A percentile compares a stretch with the other conserved stretches of the same genome.
Conservation (phyloP, 1,140 invertebrate genomes). For the Bombus waltoni region DNA sequence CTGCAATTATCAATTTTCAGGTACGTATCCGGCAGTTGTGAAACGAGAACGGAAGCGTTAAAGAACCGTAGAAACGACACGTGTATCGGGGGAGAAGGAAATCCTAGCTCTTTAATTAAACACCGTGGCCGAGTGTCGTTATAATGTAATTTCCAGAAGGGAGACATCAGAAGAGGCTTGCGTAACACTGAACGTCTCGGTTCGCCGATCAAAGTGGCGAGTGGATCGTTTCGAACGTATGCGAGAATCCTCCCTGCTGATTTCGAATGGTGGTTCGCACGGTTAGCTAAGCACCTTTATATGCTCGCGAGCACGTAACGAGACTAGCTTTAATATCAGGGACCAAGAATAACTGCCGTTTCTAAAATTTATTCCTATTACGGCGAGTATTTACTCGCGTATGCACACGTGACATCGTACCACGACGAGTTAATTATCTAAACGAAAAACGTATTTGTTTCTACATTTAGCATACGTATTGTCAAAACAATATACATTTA, state of each 20-base stretch:
- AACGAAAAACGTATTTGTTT: too few relatives aligned
- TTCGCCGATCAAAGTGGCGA: slow-evolving; percentile 57
- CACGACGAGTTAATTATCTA: too few relatives aligned
- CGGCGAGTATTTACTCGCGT: too few relatives aligned
- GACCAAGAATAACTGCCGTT: neutral
- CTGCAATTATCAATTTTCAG: neutral
- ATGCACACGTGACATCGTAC: too few relatives aligned
- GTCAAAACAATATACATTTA: too few relatives aligned
- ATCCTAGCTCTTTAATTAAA: slow-evolving; percentile 55
- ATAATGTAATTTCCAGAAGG: slow-evolving; percentile 54
- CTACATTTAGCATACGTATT: too few relatives aligned
- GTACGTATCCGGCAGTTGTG: neutral
- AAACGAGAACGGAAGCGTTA: neutral
- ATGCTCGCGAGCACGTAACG: slow-evolving; percentile 59
- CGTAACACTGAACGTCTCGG: slow-evolving; percentile 48
- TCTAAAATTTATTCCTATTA: too few relatives aligned
- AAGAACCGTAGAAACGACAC: neutral
- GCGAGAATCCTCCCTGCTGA: slow-evolving; percentile 46
- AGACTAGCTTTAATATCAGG: slow-evolving; percentile 26
- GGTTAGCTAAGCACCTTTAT: slow-evolving; percentile 64
- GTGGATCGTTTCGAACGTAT: slow-evolving; percentile 15
- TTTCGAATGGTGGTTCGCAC: slow-evolving; percentile 49
- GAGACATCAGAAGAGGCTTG: slow-evolving; percentile 38
- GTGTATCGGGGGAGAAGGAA: slow-evolving; percentile 1
- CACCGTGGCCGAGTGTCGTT: slow-evolving; percentile 7